Evolutionary conservation across 2,113 vertebrate species (phyloP).

Genomic region (Gobius niger): DNA sequence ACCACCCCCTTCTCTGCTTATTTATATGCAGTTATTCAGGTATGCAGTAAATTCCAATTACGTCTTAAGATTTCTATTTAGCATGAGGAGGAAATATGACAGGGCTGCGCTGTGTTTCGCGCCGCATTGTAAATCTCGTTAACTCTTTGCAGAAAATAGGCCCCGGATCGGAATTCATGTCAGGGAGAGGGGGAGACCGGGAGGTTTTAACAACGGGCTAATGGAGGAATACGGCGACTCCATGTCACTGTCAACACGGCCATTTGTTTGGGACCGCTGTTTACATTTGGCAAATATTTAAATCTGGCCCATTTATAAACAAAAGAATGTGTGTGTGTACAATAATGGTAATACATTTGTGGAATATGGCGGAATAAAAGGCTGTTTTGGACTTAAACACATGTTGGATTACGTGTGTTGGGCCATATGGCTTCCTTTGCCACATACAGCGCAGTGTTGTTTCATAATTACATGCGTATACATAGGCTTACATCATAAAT

Average conservation of each 20-base stretch:
- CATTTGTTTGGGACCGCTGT: not conserved
- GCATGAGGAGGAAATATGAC: conserved; percentile 71
- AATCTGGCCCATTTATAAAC: not conserved
- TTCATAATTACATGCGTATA: too few relatives aligned
- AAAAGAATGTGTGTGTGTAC: not conserved
- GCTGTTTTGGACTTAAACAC: too few relatives aligned
- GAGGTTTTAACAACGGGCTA: conserved; percentile 49
- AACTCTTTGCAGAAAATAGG: conserved; percentile 61
- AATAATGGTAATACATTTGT: not conserved
- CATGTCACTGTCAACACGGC: conserved; percentile 2
- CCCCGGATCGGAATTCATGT: conserved; percentile 57
- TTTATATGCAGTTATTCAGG: conserved; percentile 89
- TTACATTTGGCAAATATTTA: conserved; percentile 13
- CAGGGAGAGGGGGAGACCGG: conserved; percentile 32
- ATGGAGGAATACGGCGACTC: conserved; percentile 17
- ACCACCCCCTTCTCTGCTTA: conserved; percentile 76
- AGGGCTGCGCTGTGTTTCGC: conserved; percentile 71
- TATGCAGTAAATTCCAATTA: conserved; percentile 92
- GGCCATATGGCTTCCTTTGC: too few relatives aligned
- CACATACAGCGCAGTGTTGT: too few relatives aligned
- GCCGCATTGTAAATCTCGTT: conserved; percentile 74
- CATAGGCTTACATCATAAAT: too few relatives aligned
- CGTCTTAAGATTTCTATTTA: conserved; percentile 88
- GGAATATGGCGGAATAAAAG: not conserved
- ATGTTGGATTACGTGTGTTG: too few relatives aligned